Evolutionary conservation across 2,888 invertebrate species (phyloP).

Genomic region (Acleris emargana): DNA sequence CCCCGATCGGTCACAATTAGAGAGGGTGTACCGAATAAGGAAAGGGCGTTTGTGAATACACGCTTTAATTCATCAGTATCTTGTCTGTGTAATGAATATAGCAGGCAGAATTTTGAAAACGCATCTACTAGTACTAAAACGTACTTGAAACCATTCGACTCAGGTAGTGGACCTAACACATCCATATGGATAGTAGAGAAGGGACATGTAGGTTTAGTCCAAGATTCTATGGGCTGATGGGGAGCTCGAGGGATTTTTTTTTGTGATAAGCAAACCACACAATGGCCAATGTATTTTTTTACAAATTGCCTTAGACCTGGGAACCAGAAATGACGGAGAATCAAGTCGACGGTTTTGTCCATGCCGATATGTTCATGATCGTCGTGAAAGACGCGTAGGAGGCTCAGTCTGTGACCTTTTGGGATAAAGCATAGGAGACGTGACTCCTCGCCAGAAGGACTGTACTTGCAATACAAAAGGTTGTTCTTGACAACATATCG

Average conservation of each 20-base stretch:
- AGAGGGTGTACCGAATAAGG: background rate
- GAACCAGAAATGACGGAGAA: slow-evolving; percentile 44
- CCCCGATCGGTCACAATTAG: background rate
- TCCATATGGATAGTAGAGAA: background rate
- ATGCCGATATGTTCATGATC: slow-evolving; percentile 40
- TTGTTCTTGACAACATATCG: slow-evolving; percentile 10
- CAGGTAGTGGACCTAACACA: background rate
- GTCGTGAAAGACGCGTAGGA: slow-evolving; percentile 43
- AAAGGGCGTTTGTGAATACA: background rate
- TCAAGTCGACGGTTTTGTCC: slow-evolving; percentile 39
- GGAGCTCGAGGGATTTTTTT: slow-evolving; percentile 16
- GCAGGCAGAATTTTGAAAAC: background rate
- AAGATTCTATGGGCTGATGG: background rate
- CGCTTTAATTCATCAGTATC: background rate
- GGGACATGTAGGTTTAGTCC: background rate
- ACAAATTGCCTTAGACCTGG: slow-evolving; percentile 39
- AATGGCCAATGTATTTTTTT: slow-evolving; percentile 40
- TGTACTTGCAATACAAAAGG: slow-evolving; percentile 12
- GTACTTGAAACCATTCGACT: background rate
- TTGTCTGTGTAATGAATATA: background rate
- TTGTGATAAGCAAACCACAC: slow-evolving; percentile 38
- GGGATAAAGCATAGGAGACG: slow-evolving; percentile 43
- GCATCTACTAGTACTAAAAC: background rate
- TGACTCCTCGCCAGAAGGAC: slow-evolving; percentile 38
- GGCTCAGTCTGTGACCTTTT: slow-evolving; percentile 44